These are phyloP conservation scores for Porites cylindrica DNA, from an alignment of 92 coral and sea anemone genomes.

Conservation along the genomic window DNA sequence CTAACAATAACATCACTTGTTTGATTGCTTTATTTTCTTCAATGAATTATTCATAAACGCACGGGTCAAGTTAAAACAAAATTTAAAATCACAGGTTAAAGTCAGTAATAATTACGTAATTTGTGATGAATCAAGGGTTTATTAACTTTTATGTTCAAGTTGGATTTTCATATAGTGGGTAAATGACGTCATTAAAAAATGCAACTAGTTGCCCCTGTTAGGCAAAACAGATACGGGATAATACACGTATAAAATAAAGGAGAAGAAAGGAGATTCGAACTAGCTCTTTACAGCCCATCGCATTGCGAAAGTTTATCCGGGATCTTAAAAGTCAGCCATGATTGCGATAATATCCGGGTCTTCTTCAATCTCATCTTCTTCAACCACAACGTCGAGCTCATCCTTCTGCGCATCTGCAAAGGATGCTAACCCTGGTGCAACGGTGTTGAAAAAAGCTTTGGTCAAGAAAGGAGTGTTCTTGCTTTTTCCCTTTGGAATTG, in stretches of 20 bases:
- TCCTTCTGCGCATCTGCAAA: slow-evolving; percentile 58
- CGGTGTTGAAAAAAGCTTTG: slow-evolving; percentile 81
- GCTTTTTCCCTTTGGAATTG: background rate
- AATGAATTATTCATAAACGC: background rate
- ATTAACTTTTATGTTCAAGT: background rate
- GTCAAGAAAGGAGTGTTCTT: slow-evolving; percentile 62
- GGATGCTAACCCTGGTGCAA: slow-evolving; percentile 81
- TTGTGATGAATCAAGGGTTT: background rate
- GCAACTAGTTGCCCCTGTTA: background rate
- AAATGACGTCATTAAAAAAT: background rate
- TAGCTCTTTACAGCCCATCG: background rate
- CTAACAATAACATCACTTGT: background rate
- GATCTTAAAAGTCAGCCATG: slow-evolving; percentile 75
- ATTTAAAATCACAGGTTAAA: no score
- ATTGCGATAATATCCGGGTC: slow-evolving; percentile 86
- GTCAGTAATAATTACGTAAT: background rate
- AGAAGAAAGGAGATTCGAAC: background rate
- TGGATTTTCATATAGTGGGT: background rate
- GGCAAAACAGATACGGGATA: background rate
- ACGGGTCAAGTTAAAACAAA: no score
- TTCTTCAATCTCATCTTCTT: slow-evolving; percentile 45
- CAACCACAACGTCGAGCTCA: slow-evolving; percentile 27
- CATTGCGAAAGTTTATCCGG: background rate
- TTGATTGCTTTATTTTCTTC: background rate
- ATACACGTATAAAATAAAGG: background rate